phyloP scores from a whole-genome alignment of 1,140 invertebrate species.

The Drosophila micromelanica region DNA sequence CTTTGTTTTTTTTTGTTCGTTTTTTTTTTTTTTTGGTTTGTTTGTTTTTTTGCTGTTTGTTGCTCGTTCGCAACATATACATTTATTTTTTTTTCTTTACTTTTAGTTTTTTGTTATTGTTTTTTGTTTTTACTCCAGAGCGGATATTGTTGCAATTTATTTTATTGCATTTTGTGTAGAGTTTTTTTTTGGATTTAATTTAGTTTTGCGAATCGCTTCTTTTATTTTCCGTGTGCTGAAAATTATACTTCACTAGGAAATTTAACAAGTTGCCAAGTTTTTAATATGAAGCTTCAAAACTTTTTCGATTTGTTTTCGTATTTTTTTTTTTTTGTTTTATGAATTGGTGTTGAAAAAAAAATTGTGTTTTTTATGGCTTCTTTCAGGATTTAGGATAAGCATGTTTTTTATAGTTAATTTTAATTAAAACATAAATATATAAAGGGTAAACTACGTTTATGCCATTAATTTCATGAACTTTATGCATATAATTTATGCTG shows the following conservation, averaged over 20 bases:
- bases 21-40: conserved; percentile 27
- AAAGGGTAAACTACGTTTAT: not conserved
- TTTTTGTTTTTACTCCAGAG: conserved; percentile 5
- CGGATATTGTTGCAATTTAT: conserved; percentile 80
- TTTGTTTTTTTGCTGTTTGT: conserved; percentile 37
- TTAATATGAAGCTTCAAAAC: conserved; percentile 73
- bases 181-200: conserved; percentile 77
- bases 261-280: conserved; percentile 78
- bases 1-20: conserved; percentile 40
- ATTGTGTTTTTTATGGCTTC: not conserved
- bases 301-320: conserved; percentile 73
- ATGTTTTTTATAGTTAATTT: not conserved
- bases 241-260: conserved; percentile 58
- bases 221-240: conserved; percentile 28
- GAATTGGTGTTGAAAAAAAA: conserved; percentile 45
- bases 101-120: conserved; percentile 45
- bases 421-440: conserved; percentile 7
- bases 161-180: conserved; percentile 78
- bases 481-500: too few relatives aligned
- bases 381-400: not conserved
- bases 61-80: conserved; percentile 20
- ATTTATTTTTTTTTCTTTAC: conserved; percentile 34
- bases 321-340: conserved; percentile 41
- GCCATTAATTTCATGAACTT: not conserved
- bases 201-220: conserved; percentile 55